Base-by-base conservation (phyloP, 2,113 vertebrate genomes). In the Eolophus roseicapilla region DNA sequence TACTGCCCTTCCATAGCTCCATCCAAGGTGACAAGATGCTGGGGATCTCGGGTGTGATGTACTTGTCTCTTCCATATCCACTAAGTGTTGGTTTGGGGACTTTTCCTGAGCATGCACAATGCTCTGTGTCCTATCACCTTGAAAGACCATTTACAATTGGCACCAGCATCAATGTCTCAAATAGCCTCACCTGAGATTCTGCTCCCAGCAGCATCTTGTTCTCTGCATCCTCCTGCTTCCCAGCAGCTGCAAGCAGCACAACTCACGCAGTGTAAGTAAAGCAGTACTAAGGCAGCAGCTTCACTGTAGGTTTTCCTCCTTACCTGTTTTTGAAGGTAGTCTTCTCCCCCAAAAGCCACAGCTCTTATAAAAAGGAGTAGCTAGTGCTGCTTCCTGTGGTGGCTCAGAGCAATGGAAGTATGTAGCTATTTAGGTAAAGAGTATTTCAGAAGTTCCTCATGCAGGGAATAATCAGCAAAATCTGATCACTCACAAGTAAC, bases 141-240 rank as follows among this genome's bases (percentile, higher is more conserved):
- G 44, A 57, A n/a, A 18, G 64, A 25, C 19, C 13, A 12, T 20
- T 76, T 35, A 7, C 62, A 46, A 0, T 0, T 44, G 57, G 33
- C 47, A 37, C 10, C 8, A 53, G 17, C 44, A 11, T 7, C 44
- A 7, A 35, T 47, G 24, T 11, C 44, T 14, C 41, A 7, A 39
- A 16, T 3, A n/a, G 33, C n/a, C 27, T 3, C 4, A 46, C 5
- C 29, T 1, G 46, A 14, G 52, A 1, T 29, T 21, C 75, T 73
- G 63, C 11, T 53, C 6, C 33, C 0, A 0, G 21, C 79, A 53
- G 19, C 0, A 15, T 7, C 0, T 1, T 9, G 31, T 1, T 41
- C 13, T 14, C 39, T 25, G 39, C 13, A 19, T 9, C 90, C 47
- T 55, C 3, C 67, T 64, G 82, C 47, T 68, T 33, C 44, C 25